Base-by-base conservation (phyloP, 2,888 invertebrate genomes). In the Allophyes oxyacanthae region DNA sequence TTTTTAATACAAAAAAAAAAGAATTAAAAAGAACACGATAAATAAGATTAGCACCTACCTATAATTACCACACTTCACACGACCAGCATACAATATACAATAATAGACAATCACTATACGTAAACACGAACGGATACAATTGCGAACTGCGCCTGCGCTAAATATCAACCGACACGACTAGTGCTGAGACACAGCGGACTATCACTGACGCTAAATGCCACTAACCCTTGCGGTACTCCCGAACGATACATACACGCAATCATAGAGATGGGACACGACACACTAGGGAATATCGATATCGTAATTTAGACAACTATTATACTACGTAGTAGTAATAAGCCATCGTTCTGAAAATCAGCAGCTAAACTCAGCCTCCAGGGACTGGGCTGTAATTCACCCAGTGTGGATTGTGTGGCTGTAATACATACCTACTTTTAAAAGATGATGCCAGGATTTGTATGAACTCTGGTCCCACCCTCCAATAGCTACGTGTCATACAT, bases 261-360 rank as follows among this genome's bases (percentile, higher is more conserved):
- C 14, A 14, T 68, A 68, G 69, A 41, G 69, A 15, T 61, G 69
- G 62, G 64, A 44, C 50, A 45, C 14, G 32, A 37, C 32, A n/a
- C n/a, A n/a, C n/a, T n/a, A n/a, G n/a, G n/a, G n/a, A n/a, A n/a
- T n/a, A n/a, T n/a, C 6, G 9, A 10, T 59, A 11, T 67, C 62
- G 62, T 50, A 0, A 10, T 15, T n/a, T n/a, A n/a, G n/a, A n/a
- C n/a, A n/a, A n/a, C n/a, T n/a, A n/a, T n/a, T n/a, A n/a, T n/a
- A n/a, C n/a, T n/a, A n/a, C n/a, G n/a, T n/a, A n/a, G n/a, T n/a
- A n/a, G n/a, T n/a, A n/a, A n/a, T n/a, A n/a, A n/a, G n/a, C n/a
- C n/a, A n/a, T n/a, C n/a, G n/a, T n/a, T n/a, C n/a, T n/a, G n/a
- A n/a, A n/a, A n/a, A n/a, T n/a, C n/a, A n/a, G n/a, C n/a, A n/a